Evolutionary conservation across 2,888 invertebrate genomes (phyloP).

Genomic region (Rotaria macrura): DNA sequence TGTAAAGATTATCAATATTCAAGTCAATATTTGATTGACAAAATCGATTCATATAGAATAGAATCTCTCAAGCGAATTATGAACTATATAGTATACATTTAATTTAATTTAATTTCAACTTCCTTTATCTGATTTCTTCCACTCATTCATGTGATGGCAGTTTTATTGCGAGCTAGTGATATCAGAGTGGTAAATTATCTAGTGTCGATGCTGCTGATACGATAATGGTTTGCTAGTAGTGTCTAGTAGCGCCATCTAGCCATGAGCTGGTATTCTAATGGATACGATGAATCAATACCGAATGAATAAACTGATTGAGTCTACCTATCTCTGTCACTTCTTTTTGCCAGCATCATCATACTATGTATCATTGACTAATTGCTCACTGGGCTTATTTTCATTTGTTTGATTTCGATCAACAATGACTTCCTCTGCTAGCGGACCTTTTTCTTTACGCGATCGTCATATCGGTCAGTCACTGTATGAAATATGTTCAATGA

Average conservation of each 20-base stretch:
- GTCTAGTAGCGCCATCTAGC: neutral
- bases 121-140: no score
- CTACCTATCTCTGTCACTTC: neutral
- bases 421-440: neutral
- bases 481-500: neutral
- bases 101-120: no score
- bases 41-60: no score
- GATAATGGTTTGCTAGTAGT: no score
- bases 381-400: neutral
- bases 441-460: neutral
- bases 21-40: no score
- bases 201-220: no score
- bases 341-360: neutral
- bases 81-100: no score
- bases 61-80: no score
- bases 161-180: no score
- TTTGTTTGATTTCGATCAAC: neutral
- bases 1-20: no score
- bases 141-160: no score
- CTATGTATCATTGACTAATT: neutral
- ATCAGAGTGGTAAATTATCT: no score
- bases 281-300: neutral
- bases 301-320: neutral
- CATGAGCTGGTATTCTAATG: neutral
- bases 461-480: neutral